phyloP scores from a whole-genome alignment of 2,113 vertebrate genomes.

The Lasiurus borealis region DNA sequence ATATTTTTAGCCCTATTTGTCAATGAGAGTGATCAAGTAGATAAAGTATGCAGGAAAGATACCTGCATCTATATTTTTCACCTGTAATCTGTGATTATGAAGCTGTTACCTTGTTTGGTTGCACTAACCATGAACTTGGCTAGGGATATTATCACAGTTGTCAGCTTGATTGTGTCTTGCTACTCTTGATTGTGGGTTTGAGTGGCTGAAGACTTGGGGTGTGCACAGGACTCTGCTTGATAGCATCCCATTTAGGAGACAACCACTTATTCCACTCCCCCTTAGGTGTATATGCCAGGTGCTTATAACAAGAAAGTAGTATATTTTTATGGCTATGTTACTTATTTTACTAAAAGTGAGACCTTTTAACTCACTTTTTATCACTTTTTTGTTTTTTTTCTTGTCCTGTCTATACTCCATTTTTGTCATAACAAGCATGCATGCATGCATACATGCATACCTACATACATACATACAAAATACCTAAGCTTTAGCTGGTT shows the following conservation, averaged over 20 bases:
- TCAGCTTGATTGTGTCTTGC: not conserved
- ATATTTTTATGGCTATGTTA: not conserved
- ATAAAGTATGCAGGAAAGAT: accelerated
- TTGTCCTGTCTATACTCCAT: not conserved
- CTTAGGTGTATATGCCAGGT: accelerated
- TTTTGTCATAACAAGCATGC: not conserved
- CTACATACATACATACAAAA: not conserved
- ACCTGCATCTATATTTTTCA: accelerated
- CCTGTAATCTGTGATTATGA: accelerated
- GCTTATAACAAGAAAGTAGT: not conserved
- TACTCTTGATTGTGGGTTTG: no score
- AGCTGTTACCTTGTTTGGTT: accelerated
- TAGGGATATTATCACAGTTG: accelerated
- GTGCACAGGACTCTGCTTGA: accelerated
- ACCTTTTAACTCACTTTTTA: not conserved
- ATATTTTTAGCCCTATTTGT: accelerated
- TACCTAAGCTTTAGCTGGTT: no score
- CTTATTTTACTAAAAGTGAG: not conserved
- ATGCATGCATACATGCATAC: not conserved
- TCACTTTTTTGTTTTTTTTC: not conserved
- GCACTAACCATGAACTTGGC: accelerated
- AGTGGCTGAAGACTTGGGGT: accelerated
- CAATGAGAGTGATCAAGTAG: accelerated
- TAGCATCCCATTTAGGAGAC: accelerated
- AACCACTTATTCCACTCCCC: accelerated